Evolutionary conservation across 2,888 invertebrate species (phyloP).

Genomic region (Baronia brevicornis): DNA sequence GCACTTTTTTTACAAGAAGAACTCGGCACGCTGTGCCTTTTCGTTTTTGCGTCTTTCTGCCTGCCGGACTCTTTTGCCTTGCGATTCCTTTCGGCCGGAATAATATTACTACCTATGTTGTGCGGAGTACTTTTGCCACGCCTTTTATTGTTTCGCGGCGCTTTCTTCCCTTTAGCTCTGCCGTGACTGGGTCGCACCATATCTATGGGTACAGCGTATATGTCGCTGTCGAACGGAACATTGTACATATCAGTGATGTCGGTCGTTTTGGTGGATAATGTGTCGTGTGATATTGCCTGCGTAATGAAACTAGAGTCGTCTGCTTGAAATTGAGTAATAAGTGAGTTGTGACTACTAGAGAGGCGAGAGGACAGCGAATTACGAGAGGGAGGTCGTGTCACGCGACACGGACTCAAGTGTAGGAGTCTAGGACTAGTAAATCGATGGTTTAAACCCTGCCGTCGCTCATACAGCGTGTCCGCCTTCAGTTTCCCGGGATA

Average conservation of each 20-base stretch:
- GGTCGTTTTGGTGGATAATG: conserved; percentile 79
- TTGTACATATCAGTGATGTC: conserved; percentile 91
- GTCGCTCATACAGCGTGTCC: conserved; percentile 54
- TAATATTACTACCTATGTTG: conserved; percentile 31
- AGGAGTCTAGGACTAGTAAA: conserved; percentile 69
- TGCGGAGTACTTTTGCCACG: conserved; percentile 52
- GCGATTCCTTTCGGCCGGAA: conserved; percentile 34
- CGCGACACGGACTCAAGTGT: conserved; percentile 77
- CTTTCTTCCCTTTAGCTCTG: conserved; percentile 48
- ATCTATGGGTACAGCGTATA: conserved; percentile 90
- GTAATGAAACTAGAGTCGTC: conserved; percentile 92
- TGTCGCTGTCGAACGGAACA: conserved; percentile 91
- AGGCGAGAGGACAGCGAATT: conserved; percentile 85
- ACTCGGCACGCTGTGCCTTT: conserved; percentile 82
- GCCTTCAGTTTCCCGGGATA: conserved; percentile 54
- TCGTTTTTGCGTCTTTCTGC: conserved; percentile 63
- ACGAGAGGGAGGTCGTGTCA: conserved; percentile 81
- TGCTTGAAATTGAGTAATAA: conserved; percentile 83
- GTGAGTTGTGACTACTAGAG: conserved; percentile 90
- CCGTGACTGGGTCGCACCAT: conserved; percentile 78
- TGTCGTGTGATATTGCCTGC: conserved; percentile 91
- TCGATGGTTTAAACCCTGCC: conserved; percentile 57
- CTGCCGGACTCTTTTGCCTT: conserved; percentile 45
- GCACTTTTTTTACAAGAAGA: conserved; percentile 74
- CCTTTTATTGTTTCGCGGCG: conserved; percentile 50